These are phyloP conservation scores for Rhinolophus ferrumequinum DNA, from an alignment of 2,113 vertebrate genomes.

Conservation along the genomic window DNA sequence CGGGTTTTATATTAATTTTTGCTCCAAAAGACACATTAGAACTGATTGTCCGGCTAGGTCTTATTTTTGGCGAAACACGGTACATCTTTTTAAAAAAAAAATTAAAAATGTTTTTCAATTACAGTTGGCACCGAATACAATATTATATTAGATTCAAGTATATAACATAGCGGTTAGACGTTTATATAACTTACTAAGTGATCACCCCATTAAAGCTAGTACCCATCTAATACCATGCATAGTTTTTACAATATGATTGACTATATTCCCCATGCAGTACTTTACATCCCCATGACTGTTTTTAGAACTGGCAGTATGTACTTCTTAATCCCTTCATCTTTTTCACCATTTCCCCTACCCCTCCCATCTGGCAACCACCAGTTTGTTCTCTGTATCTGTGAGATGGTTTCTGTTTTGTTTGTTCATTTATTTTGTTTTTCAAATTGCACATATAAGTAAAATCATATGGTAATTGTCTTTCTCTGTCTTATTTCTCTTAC, in stretches of 20 bases:
- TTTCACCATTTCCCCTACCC: no score
- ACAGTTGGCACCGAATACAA: background rate
- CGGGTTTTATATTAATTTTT: no score
- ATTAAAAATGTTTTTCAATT: no score
- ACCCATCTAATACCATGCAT: no score
- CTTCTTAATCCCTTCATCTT: background rate
- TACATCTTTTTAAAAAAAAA: background rate
- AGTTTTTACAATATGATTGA: background rate
- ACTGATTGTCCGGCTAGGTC: no score
- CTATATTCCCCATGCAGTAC: no score
- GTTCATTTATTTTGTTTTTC: background rate
- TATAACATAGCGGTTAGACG: no score
- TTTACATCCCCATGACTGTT: background rate
- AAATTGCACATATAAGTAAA: background rate
- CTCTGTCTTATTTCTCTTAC: background rate
- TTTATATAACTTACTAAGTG: background rate
- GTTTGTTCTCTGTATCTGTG: background rate
- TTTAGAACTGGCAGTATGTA: background rate
- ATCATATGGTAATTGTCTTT: background rate
- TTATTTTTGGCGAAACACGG: no score
- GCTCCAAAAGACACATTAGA: no score
- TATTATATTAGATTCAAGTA: background rate
- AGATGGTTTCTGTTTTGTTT: background rate
- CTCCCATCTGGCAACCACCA: background rate
- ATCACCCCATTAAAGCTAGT: background rate